These are phyloP conservation scores for Dendrocincla fuliginosa DNA, from an alignment of 2,797 vertebrate species.

Conservation along the genomic window DNA sequence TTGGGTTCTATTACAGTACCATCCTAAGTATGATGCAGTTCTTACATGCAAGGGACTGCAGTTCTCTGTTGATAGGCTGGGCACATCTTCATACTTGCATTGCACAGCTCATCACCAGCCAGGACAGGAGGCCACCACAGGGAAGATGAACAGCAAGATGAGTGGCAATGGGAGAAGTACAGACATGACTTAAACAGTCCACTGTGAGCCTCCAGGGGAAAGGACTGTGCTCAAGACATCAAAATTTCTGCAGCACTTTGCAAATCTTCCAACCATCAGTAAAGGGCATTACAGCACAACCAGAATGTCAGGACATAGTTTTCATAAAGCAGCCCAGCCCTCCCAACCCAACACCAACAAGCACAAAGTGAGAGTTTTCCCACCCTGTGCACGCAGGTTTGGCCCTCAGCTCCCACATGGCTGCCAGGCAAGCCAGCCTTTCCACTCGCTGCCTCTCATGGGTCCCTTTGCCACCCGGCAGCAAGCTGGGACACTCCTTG, in stretches of 20 bases:
- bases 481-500: background rate
- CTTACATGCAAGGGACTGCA: background rate
- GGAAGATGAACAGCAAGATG: background rate
- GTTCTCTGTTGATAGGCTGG: background rate
- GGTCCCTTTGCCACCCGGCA: background rate
- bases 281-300: background rate
- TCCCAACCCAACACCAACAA: background rate
- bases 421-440: background rate
- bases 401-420: background rate
- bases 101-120: background rate
- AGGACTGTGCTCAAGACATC: accelerated
- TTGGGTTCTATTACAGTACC: background rate
- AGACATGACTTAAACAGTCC: accelerated
- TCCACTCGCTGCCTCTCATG: accelerated
- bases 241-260: background rate
- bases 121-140: background rate
- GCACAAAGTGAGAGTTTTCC: background rate
- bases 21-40: background rate
- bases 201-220: background rate
- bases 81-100: accelerated
- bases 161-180: background rate
- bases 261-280: background rate
- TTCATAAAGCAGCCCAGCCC: background rate
- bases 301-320: background rate
- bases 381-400: background rate